These are phyloP conservation scores for Lepidocyrtoides sp. DNA, from an alignment of 2,888 invertebrate species.

Conservation along the genomic window DNA sequence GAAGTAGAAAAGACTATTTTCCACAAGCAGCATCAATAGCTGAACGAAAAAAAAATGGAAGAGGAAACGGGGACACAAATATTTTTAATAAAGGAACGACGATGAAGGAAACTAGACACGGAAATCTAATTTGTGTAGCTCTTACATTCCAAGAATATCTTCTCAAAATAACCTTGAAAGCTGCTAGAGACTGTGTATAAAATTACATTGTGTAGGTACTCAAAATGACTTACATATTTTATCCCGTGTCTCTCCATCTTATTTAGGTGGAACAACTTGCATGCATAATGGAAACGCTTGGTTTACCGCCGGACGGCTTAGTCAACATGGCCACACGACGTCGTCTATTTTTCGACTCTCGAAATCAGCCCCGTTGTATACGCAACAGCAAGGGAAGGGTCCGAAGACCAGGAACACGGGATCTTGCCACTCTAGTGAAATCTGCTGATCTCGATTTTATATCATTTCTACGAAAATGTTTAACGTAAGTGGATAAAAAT, in stretches of 20 bases:
- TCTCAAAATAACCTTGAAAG: constrained; percentile 14
- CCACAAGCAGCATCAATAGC: constrained; percentile 98
- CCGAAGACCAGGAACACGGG: constrained; percentile 90
- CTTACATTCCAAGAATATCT: constrained; percentile 11
- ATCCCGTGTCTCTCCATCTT: not conserved
- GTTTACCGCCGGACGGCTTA: constrained; percentile 95
- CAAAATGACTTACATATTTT: not conserved
- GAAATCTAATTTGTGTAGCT: constrained; percentile 34
- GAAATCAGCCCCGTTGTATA: constrained; percentile 95
- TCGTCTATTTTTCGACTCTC: constrained; percentile 88
- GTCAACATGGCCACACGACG: constrained; percentile 88
- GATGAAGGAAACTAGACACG: not conserved
- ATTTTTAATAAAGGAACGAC: constrained; percentile 5
- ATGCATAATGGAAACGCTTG: constrained; percentile 98
- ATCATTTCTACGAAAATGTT: constrained; percentile 84
- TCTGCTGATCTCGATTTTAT: constrained; percentile 86
- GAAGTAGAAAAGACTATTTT: constrained; percentile 98
- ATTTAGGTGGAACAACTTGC: constrained; percentile 94
- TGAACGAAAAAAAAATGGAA: constrained; percentile 90
- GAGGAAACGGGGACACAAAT: constrained; percentile 13
- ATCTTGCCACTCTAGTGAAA: constrained; percentile 88
- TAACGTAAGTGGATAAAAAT: constrained; percentile 84
- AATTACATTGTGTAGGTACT: constrained; percentile 1
- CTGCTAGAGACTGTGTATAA: not conserved
- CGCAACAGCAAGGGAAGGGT: constrained; percentile 98